These are phyloP conservation scores for Fulica atra DNA, from an alignment of 2,113 vertebrate genomes.

Conservation along the genomic window DNA sequence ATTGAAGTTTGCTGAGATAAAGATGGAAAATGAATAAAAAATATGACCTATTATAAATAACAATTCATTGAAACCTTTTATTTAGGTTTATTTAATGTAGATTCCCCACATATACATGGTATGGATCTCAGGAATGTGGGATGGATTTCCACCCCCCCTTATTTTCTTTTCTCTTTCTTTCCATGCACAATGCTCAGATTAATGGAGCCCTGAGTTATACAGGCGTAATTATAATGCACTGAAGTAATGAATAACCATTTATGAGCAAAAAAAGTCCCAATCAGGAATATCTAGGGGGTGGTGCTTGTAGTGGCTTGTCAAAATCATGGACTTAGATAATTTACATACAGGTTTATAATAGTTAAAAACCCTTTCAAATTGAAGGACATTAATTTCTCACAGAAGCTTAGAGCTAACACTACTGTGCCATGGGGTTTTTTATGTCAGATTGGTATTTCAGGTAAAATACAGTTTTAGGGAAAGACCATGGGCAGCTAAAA, in stretches of 20 bases:
- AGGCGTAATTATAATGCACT: not conserved
- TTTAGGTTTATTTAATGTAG: not conserved
- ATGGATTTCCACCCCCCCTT: not conserved
- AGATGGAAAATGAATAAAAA: not conserved
- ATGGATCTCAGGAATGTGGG: not conserved
- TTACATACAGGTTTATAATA: constrained; percentile 4
- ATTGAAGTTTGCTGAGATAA: not conserved
- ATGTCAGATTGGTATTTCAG: not conserved
- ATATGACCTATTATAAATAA: not conserved
- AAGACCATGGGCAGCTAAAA: not conserved
- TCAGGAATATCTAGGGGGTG: not conserved
- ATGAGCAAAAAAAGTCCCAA: not conserved
- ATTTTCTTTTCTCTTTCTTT: not conserved
- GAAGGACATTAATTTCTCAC: not conserved
- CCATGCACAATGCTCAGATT: not conserved
- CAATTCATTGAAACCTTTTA: not conserved
- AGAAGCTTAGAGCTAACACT: not conserved
- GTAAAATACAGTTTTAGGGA: not conserved
- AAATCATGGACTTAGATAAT: not conserved
- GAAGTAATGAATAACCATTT: not conserved
- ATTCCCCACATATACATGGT: not conserved
- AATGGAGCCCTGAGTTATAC: not conserved
- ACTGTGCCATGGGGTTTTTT: not conserved
- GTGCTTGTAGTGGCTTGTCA: not conserved
- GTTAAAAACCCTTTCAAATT: not conserved